Evolutionary conservation across 2,888 invertebrate species (phyloP).

Genomic region (Leucozona laternaria): DNA sequence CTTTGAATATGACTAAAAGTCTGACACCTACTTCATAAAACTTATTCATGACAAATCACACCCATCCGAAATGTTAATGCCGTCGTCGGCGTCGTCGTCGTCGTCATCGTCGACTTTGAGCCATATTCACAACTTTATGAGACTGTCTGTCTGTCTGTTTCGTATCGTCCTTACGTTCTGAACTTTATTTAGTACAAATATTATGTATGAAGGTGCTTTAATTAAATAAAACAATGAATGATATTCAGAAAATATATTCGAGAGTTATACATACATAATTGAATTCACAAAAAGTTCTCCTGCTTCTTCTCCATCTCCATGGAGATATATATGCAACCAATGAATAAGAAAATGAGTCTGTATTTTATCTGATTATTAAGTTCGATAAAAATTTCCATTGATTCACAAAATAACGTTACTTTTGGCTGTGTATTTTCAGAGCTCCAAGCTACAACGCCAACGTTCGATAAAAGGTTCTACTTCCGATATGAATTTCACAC

Average conservation of each 20-base stretch:
- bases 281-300: constrained; percentile 48
- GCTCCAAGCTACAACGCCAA: not conserved
- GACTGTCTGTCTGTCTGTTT: constrained; percentile 19
- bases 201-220: constrained; percentile 42
- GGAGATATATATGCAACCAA: constrained; percentile 25
- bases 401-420: constrained; percentile 1
- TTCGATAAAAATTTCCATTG: constrained; percentile 39
- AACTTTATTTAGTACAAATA: constrained; percentile 23
- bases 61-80: constrained; percentile 14
- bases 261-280: constrained; percentile 49
- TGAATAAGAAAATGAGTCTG: constrained; percentile 33
- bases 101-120: not conserved
- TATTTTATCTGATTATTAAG: constrained; percentile 34
- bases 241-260: constrained; percentile 41
- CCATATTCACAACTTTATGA: constrained; percentile 22
- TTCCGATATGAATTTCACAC: constrained; percentile 3
- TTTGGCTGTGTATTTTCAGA: not conserved
- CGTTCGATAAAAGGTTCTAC: constrained; percentile 27
- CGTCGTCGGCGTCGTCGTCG: not conserved
- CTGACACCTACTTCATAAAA: constrained; percentile 46
- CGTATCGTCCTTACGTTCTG: not conserved
- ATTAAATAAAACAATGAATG: constrained; percentile 66
- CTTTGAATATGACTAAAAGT: constrained; percentile 40
- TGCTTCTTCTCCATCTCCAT: not conserved
- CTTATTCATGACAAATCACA: constrained; percentile 52